Base-by-base conservation (phyloP, 2,888 invertebrate genomes). In the Heliconius sara region DNA sequence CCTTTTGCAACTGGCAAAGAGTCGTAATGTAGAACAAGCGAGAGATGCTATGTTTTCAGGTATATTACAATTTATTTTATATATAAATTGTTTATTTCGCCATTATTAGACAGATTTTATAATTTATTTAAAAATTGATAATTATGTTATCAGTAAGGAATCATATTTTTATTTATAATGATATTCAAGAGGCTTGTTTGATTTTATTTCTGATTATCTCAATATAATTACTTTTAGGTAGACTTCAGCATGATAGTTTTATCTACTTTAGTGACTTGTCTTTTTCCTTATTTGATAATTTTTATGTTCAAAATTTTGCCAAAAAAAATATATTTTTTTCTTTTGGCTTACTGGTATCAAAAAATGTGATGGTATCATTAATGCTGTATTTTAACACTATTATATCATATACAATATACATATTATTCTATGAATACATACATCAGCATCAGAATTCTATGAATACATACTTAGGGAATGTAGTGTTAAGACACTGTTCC, bases 41-140 rank as follows among this genome's bases (percentile, higher is more conserved):
- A 96, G 99, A 83, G 97, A 98, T 93, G 98, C 97, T 43, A 99
- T 99, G 99, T 99, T 97, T 86, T 90, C 93, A 82, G 95, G 95
- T 95, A 84, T 77, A 16, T 77, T 47, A 47, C 0, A 43, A 25
- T 43, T 34, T 39, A 74, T 66, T 65, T 22, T 1, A 25, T 75
- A 10, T n/a, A 60, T n/a, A n/a, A n/a, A 60, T 10, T n/a, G 10
- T 60, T n/a, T 10, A n/a, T n/a, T 10, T 60, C 10, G 60, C n/a
- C 3, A n/a, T 60, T 19, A 60, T 60, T 60, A 22, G 3, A 60
- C n/a, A 60, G 10, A 60, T n/a, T n/a, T n/a, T 60, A 19, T 16
- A 63, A 68, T n/a, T n/a, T n/a, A 10, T 39, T 19, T 13, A 34
- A 43, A 75, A 16, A 63, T 34, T 16, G 9, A 22, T 39, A 19